These are phyloP conservation scores for Cyclophora albipunctata DNA, from an alignment of 2,888 invertebrate genomes.

Conservation along the genomic window DNA sequence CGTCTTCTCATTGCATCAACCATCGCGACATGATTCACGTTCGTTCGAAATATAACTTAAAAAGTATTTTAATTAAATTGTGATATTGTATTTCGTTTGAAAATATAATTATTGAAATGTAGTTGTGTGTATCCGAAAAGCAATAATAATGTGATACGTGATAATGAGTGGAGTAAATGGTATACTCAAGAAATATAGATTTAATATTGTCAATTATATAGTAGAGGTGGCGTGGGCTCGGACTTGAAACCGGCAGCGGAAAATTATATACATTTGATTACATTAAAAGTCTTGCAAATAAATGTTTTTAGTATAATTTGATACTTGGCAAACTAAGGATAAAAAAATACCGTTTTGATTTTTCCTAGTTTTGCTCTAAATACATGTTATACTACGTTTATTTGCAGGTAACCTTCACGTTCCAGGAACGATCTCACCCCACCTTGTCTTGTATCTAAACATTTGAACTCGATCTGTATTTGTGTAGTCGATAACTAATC, in stretches of 20 bases:
- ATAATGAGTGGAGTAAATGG: constrained; percentile 47
- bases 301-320: too few relatives aligned
- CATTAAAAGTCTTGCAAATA: too few relatives aligned
- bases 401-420: too few relatives aligned
- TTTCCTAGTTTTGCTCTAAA: too few relatives aligned
- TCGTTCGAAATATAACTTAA: constrained; percentile 19
- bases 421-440: too few relatives aligned
- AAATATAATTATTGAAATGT: constrained; percentile 35
- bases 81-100: constrained; percentile 61
- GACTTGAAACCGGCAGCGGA: constrained; percentile 25
- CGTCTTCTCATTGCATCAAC: constrained; percentile 34
- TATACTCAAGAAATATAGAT: constrained; percentile 45
- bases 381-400: too few relatives aligned
- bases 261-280: neutral
- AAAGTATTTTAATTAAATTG: constrained; percentile 62
- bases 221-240: constrained; percentile 26
- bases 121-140: constrained; percentile 65
- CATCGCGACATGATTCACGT: constrained; percentile 32
- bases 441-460: too few relatives aligned
- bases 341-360: too few relatives aligned
- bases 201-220: constrained; percentile 65
- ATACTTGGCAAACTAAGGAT: too few relatives aligned
- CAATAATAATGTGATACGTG: constrained; percentile 71
- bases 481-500: constrained; percentile 11
- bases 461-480: neutral